Base-by-base conservation (phyloP, 2,113 vertebrate genomes). In the Barnardius zonarius region DNA sequence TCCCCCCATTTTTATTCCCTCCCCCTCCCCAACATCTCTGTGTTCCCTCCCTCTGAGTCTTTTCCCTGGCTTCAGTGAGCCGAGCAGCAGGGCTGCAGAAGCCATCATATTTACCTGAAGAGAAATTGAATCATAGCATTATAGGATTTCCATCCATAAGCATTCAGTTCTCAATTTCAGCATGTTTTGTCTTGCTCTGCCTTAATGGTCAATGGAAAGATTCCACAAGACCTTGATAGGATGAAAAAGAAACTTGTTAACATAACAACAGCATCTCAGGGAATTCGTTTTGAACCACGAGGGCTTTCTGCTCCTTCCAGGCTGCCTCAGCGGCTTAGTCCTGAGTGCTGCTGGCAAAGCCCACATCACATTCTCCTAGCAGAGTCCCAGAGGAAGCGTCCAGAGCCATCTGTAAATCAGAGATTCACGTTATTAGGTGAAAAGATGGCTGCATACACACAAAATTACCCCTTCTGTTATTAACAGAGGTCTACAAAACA, bases 221-320 rank as follows among this genome's bases (percentile, higher is more conserved):
- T 39, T 90, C 59, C 51, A 49, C 44, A 84, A 95, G 80, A 97
- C 86, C 76, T 94, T 92, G 83, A 92, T 5, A 91, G 77, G 51
- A 90, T 94, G 95, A 83, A 83, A 93, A 81, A 92, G 74, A 94
- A 88, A 95, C 79, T 95, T 95, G 83, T 97, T 96, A 97, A 83
- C 85, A 80, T 93, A 91, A 85, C 83, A 97, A 92, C 88, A 94
- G 54, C 89, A 80, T 79, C 62, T 92, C 15, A 6, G 91, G 63
- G 74, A 93, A 96, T 78, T 83, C 6, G 72, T 57, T 95, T 74
- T 7, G 33, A 91, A 86, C 81, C 41, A 43, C 14, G 39, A 93
- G 81, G 84, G 90, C 67, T 88, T 95, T 92, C 68, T 84, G 61
- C 80, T 93, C 73, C 87, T 94, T 93, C 72, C 86, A 91, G 81